Percentiles rank a stretch among this genome's conserved stretches.
Evolutionary conservation across 2,888 invertebrate genomes (phyloP).

Genomic region (Napeogenes sylphis): DNA sequence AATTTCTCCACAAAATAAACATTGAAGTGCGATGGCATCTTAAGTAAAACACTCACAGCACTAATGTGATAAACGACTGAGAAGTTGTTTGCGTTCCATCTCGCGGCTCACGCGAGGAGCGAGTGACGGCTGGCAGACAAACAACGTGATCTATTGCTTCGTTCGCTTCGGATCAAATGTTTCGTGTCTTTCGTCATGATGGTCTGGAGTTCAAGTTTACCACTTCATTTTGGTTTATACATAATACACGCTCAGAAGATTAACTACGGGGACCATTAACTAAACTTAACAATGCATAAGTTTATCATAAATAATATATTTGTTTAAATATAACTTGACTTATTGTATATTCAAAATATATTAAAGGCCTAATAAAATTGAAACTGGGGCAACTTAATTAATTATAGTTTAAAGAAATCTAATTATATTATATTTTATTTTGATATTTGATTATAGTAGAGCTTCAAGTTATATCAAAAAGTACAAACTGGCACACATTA

Average conservation of each 20-base stretch:
- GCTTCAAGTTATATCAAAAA: background rate
- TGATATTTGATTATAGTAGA: too few relatives aligned
- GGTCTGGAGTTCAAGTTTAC: background rate
- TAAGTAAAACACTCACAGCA: background rate
- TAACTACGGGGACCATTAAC: too few relatives aligned
- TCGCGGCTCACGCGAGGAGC: slow-evolving; percentile 16
- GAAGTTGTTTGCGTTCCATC: slow-evolving; percentile 26
- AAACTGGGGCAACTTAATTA: too few relatives aligned
- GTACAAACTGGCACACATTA: background rate
- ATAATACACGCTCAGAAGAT: too few relatives aligned
- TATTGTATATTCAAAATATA: too few relatives aligned
- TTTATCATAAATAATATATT: too few relatives aligned
- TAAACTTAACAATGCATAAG: too few relatives aligned
- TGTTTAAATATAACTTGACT: too few relatives aligned
- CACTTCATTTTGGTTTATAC: background rate
- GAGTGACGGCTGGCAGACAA: slow-evolving; percentile 7
- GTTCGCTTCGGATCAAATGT: slow-evolving; percentile 2
- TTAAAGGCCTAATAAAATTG: too few relatives aligned
- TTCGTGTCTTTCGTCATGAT: background rate
- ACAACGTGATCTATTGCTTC: slow-evolving; percentile 2
- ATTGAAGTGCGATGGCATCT: background rate
- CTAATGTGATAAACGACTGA: slow-evolving; percentile 8
- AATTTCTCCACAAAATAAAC: background rate
- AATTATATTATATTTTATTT: too few relatives aligned
- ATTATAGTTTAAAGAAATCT: too few relatives aligned